Percentiles rank a stretch among this genome's conserved stretches.
Evolutionary conservation across 2,888 invertebrate species (phyloP).

Genomic region (Eurytoma adleriae): DNA sequence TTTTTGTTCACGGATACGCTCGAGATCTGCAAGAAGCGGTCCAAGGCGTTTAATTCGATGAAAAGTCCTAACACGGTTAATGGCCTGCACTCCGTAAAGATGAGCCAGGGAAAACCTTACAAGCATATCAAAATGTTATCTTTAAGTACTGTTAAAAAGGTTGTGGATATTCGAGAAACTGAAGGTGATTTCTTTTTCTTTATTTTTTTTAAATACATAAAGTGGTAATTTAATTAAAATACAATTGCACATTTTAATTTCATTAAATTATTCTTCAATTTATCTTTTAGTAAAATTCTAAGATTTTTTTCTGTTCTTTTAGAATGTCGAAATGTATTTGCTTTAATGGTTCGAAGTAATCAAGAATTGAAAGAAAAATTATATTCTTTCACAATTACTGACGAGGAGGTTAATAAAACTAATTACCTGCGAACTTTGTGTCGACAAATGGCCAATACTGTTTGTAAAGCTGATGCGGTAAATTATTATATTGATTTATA

Average conservation of each 20-base stretch:
- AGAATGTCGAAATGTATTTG: conserved; percentile 95
- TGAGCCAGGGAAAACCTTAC: conserved; percentile 88
- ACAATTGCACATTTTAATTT: neutral
- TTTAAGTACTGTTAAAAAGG: conserved; percentile 91
- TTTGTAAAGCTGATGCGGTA: conserved; percentile 95
- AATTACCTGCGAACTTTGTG: conserved; percentile 90
- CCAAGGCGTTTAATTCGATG: conserved; percentile 84
- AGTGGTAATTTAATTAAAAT: neutral
- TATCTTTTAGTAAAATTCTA: neutral
- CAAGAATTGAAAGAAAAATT: conserved; percentile 91
- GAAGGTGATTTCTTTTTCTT: conserved; percentile 80
- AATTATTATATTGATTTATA: conserved; percentile 71
- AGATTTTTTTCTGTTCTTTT: conserved; percentile 32
- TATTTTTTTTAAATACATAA: neutral
- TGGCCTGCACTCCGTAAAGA: conserved; percentile 78
- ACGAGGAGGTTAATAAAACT: conserved; percentile 89
- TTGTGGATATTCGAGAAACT: conserved; percentile 92
- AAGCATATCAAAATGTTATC: conserved; percentile 94
- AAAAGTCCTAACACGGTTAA: conserved; percentile 84
- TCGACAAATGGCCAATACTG: conserved; percentile 93
- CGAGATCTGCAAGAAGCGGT: conserved; percentile 92
- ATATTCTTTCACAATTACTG: conserved; percentile 90
- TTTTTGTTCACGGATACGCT: conserved; percentile 96
- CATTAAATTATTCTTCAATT: neutral
- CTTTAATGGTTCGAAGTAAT: conserved; percentile 90